Percentiles rank a stretch among this genome's conserved stretches.
These are phyloP conservation scores for Laticauda colubrina DNA, from an alignment of 2,113 vertebrate species.

Conservation along the genomic window DNA sequence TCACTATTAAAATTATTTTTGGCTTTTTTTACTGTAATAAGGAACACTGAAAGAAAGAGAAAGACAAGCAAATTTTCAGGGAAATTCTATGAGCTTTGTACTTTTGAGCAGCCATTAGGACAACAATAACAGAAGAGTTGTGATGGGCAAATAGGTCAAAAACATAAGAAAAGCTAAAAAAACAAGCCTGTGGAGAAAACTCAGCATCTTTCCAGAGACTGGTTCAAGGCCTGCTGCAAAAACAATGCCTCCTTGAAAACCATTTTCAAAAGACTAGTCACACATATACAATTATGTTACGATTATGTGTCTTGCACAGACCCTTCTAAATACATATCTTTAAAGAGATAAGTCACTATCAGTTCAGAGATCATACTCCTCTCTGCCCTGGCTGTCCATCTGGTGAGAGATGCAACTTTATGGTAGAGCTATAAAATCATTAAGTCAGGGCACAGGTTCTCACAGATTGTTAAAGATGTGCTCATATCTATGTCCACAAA, in stretches of 20 bases:
- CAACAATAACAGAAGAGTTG: background rate
- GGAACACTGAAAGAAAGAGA: background rate
- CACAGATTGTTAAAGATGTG: background rate
- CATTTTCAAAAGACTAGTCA: background rate
- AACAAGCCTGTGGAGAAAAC: background rate
- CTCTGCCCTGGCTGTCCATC: background rate
- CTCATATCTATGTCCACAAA: background rate
- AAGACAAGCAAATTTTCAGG: background rate
- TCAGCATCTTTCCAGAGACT: background rate
- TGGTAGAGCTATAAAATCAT: background rate
- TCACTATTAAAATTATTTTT: background rate
- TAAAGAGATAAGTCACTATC: background rate
- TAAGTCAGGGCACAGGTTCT: background rate
- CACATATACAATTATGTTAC: background rate
- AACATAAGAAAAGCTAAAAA: background rate
- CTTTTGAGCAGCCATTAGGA: background rate
- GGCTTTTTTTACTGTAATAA: background rate
- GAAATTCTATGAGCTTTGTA: background rate
- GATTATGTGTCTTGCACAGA: background rate
- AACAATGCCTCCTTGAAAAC: background rate
- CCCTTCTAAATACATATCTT: background rate
- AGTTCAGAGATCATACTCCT: background rate
- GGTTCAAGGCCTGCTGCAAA: background rate
- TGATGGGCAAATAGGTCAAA: background rate
- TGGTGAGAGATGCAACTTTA: background rate